Evolutionary conservation across 2,113 vertebrate genomes (phyloP).

Genomic region (Archocentrus centrarchus): DNA sequence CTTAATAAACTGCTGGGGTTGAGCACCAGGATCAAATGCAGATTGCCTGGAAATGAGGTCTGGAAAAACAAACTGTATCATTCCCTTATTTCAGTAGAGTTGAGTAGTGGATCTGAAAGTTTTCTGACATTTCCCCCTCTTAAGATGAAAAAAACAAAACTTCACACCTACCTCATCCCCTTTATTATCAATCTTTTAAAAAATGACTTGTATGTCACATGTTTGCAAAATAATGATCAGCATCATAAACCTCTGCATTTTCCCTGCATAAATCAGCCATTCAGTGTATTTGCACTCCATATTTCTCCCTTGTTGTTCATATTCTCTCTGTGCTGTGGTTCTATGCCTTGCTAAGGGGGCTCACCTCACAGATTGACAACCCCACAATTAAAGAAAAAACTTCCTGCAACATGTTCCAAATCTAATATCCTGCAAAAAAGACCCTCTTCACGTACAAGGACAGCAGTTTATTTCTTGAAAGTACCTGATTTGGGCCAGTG

Average conservation of each 20-base stretch:
- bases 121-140: too few species aligned
- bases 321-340: not conserved
- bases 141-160: too few species aligned
- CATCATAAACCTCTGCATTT: not conserved
- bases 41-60: slow-evolving; percentile 93
- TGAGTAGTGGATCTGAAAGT: too few species aligned
- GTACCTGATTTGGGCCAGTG: not conserved
- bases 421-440: not conserved
- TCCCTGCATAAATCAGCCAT: not conserved
- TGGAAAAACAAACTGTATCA: slow-evolving; percentile 50
- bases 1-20: slow-evolving; percentile 85
- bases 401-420: not conserved
- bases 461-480: not conserved
- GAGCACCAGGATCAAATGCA: slow-evolving; percentile 94
- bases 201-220: not conserved
- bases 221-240: not conserved
- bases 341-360: not conserved
- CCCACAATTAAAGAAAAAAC: not conserved
- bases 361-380: not conserved
- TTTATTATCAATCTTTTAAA: not conserved
- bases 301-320: not conserved
- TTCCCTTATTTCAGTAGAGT: not conserved
- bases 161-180: too few species aligned
- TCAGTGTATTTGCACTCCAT: not conserved
- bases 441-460: not conserved